Evolutionary conservation across 37 sponge, comb jelly and placozoan genomes (phyloP).

Genomic region (Bolinopsis microptera): DNA sequence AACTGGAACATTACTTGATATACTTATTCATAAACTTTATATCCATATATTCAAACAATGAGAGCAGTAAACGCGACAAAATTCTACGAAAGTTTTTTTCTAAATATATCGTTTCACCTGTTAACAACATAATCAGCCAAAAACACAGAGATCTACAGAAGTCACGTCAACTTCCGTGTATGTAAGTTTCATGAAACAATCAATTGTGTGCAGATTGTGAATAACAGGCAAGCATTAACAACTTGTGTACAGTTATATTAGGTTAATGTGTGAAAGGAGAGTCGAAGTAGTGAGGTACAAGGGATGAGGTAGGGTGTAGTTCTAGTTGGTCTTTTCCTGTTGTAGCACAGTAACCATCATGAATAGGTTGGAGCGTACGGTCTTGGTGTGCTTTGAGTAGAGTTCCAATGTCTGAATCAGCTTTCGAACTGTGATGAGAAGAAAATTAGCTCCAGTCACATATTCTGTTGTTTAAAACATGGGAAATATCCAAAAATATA

Average conservation of each 20-base stretch:
- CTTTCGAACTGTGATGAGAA: constrained; percentile 33
- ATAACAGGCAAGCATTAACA: not conserved
- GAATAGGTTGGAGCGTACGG: constrained; percentile 59
- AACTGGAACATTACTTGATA: constrained; percentile 42
- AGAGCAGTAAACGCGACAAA: constrained; percentile 52
- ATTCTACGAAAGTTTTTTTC: not conserved
- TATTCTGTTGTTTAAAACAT: too few relatives aligned
- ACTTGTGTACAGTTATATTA: not conserved
- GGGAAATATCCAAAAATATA: too few relatives aligned
- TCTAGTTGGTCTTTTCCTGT: not conserved
- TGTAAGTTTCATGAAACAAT: not conserved
- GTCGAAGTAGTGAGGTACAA: not conserved
- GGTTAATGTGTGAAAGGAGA: not conserved
- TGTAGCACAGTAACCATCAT: constrained; percentile 2
- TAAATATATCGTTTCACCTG: not conserved
- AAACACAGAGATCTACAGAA: not conserved
- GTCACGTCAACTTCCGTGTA: too few relatives aligned
- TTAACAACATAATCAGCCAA: constrained; percentile 42
- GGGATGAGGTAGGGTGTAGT: not conserved
- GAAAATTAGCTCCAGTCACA: not conserved
- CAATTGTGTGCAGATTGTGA: not conserved
- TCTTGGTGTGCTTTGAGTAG: constrained; percentile 37
- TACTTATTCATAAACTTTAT: not conserved
- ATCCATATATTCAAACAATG: constrained; percentile 6
- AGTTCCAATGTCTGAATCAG: constrained; percentile 27